A percentile compares a stretch with the other conserved stretches of the same genome.
Conservation (phyloP, 2,113 vertebrate species). For the Chaetura pelagica region DNA sequence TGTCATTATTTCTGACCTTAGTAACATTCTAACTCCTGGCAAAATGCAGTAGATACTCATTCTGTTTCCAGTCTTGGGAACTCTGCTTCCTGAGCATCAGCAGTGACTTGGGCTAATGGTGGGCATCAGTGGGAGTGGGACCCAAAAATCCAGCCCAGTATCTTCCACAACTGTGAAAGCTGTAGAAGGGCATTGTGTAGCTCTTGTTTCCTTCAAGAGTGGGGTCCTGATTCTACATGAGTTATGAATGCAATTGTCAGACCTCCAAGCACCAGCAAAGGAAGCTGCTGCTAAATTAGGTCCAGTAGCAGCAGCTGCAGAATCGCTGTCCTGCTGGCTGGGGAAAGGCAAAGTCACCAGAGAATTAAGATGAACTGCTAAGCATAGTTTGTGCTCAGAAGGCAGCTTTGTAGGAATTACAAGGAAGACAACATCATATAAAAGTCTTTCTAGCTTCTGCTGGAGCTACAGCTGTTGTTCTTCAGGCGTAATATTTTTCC, state of each 20-base stretch:
- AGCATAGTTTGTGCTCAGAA: background rate
- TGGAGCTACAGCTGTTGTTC: conserved; percentile 16
- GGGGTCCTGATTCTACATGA: background rate
- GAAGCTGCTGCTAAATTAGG: conserved; percentile 36
- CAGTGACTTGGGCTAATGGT: accelerated
- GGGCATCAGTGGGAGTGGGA: background rate
- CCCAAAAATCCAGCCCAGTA: background rate
- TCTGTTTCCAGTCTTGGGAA: background rate
- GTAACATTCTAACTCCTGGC: background rate
- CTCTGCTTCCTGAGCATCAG: background rate
- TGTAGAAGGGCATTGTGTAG: background rate
- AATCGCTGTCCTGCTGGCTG: conserved; percentile 1
- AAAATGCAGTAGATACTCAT: background rate
- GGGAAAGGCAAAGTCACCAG: conserved; percentile 18
- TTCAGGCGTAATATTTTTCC: conserved; percentile 12
- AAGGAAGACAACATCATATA: background rate
- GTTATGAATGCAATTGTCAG: background rate
- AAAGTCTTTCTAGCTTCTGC: background rate
- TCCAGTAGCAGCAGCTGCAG: conserved; percentile 57
- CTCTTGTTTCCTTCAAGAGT: background rate
- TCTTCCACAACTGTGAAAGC: background rate
- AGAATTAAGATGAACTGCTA: conserved; percentile 21
- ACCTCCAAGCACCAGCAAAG: accelerated
- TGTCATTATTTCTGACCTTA: background rate
- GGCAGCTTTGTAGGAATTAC: background rate